Base-by-base conservation (phyloP, 2,797 vertebrate genomes). In the Myotis daubentonii region DNA sequence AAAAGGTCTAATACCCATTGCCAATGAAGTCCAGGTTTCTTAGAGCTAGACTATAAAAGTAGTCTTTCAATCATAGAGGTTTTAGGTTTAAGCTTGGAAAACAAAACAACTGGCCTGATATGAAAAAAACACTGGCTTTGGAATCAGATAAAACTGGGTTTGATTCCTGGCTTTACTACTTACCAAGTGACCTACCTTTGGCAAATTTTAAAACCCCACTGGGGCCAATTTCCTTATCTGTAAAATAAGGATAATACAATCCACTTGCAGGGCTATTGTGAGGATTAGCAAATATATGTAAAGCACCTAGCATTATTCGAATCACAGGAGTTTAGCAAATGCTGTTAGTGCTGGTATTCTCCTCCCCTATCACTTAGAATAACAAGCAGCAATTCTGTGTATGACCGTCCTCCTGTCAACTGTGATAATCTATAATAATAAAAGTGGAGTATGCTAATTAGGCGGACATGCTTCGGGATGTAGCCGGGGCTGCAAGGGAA, bases 181-280 rank as follows among this genome's bases (percentile, higher is more conserved):
- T 79, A 95, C 49, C 70, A 15, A 84, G 60, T 41, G 33, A 93
- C 11, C 44, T 36, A 91, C 8, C 38, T 70, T 30, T 33, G 57
- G 20, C 78, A 93, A 93, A 94, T 25, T 71, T 25, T 47, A 66
- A 92, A 93, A 91, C 9, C 30, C 13, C 13, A 12, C 47, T 47
- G 47, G 12, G 28, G 65, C 91, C 38, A 70, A 89, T 89, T 83
- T 94, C 57, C 36, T 95, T 49, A 83, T 60, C 44, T 95, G 30
- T 93, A 91, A 78, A 91, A 65, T 38, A 44, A 17, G 41, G 30
- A 70, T 65, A 75, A 66, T 53, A 79, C 2, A 82, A 11, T 2
- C 23, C 20, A 90, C 65, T 28, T 82, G 15, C 22, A 91, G 65
- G 66, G n/a, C 17, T 71, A 80, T 0, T 62, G 28, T 92, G 81